Evolutionary conservation across 2,888 invertebrate species (phyloP).

Genomic region (Leptinotarsa tumamoca): DNA sequence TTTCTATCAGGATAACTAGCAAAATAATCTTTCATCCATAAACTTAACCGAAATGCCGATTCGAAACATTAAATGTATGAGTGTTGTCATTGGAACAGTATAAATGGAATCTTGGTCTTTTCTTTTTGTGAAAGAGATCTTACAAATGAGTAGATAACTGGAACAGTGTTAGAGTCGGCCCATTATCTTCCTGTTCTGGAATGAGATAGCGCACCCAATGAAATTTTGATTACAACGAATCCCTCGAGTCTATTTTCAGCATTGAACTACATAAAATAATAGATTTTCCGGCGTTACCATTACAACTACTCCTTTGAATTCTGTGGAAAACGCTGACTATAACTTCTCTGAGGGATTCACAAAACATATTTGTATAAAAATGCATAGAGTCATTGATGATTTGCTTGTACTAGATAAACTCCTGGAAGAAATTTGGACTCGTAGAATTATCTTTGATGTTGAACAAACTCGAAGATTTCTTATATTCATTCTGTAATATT

Average conservation of each 20-base stretch:
- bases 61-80: neutral
- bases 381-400: no score
- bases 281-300: neutral
- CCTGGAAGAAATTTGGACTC: no score
- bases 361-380: no score
- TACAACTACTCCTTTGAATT: neutral
- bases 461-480: no score
- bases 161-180: neutral
- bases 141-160: neutral
- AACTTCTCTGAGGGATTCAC: neutral
- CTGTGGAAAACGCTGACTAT: neutral
- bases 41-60: neutral
- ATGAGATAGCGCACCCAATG: conserved; percentile 1
- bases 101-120: neutral
- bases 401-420: no score
- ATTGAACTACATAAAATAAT: conserved; percentile 1
- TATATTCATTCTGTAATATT: no score
- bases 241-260: neutral
- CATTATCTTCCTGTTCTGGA: conserved; percentile 1
- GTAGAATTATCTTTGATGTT: no score
- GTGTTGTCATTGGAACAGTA: neutral
- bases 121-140: neutral
- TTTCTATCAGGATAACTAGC: neutral
- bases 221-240: conserved; percentile 1
- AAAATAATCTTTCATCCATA: neutral